Conservation (phyloP, 2,113 vertebrate genomes). For the Anthoscopus minutus region DNA sequence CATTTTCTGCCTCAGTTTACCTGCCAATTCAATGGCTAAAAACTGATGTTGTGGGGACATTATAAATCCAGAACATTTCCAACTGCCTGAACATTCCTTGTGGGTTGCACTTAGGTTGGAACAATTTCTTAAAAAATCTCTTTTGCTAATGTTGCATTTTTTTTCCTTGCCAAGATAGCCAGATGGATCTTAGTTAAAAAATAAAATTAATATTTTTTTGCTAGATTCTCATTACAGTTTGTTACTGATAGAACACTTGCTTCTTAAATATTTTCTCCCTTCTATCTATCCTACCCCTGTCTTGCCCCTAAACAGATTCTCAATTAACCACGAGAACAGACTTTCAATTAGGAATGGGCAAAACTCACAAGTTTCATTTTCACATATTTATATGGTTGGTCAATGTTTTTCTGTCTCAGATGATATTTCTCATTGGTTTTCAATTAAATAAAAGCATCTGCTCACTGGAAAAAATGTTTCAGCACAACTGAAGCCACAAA, state of each 20-base stretch:
- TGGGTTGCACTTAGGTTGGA: neutral
- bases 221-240: neutral
- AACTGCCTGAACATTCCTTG: neutral
- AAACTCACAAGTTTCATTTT: conserved; percentile 15
- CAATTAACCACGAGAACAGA: conserved; percentile 38
- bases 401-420: conserved; percentile 28
- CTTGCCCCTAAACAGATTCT: conserved; percentile 52
- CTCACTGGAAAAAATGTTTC: neutral
- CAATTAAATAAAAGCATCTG: conserved; percentile 60
- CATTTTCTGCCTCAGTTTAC: neutral
- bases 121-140: neutral
- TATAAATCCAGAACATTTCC: neutral
- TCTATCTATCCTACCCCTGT: neutral
- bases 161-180: conserved; percentile 31
- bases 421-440: conserved; percentile 43
- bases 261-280: conserved; percentile 39
- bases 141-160: neutral
- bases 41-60: neutral
- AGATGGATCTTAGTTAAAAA: conserved; percentile 46
- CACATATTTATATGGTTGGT: conserved; percentile 20
- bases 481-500: neutral
- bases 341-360: conserved; percentile 39
- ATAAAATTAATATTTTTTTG: neutral
- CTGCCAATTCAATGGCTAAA: neutral
- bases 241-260: conserved; percentile 4